Evolutionary conservation across 2,888 invertebrate species (phyloP), one percentile per base, ranked within the genome.

Genomic region (Patella depressa): DNA sequence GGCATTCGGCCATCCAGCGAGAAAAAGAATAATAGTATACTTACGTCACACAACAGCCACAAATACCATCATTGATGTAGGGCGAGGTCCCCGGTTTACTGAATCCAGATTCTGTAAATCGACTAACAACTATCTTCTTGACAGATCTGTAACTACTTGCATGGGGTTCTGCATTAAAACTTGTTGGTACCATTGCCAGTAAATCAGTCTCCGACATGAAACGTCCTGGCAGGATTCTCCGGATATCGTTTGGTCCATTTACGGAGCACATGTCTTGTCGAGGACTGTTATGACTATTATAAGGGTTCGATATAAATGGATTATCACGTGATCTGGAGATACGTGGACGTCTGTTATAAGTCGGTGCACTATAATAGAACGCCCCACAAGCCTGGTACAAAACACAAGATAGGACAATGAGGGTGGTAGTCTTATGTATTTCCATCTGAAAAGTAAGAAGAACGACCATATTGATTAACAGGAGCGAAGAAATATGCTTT

Each of bases 141-240:
- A 53, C 45, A 15, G 72, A 29, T 34, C 45, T 75, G 29, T 72
- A 75, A 45, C 53, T 53, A 45, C 72, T 65, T 19, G 15, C 55
- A 54, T 53, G 72, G 4, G 24, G 29, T 15, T 24, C 19, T 71
- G 70, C 19, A 17, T 45, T 65, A 2, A 71, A 55, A 15, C 53
- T 57, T 14, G 55, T 72, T 0, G 80, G 78, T 45, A 80, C 73
- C 12, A 78, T 72, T 1, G 59, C 70, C 59, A 76, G 17, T 72
- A 80, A 75, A 15, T 80, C 80, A 14, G 29, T 55, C 24, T 80
- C 80, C 2, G 78, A 73, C 76, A 80, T 54, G 74, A 80, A 80
- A 5, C 71, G 57, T 19, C 76, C 78, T 34, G 78, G 80, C 7
- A 78, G 74, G 73, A 80, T 73, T 45, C 77, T 74, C 45, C 71